phyloP scores from a whole-genome alignment of 1,140 invertebrate genomes.

The Eulimnadia texana region DNA sequence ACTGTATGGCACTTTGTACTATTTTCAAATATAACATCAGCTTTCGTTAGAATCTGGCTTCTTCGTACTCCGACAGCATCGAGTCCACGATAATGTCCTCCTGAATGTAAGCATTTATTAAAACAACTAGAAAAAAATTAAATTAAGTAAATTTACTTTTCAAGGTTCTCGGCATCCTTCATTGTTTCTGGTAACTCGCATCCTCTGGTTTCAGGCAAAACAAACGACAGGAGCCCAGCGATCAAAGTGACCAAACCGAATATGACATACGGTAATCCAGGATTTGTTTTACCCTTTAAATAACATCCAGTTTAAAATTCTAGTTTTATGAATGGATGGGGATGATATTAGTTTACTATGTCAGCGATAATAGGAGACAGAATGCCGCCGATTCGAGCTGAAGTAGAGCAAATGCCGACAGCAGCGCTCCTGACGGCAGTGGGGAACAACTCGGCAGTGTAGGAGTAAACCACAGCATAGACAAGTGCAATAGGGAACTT shows the following conservation, averaged over 20 bases:
- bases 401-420: slow-evolving; percentile 12
- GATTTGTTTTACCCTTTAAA: background rate
- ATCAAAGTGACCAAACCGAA: slow-evolving; percentile 21
- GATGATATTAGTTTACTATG: background rate
- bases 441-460: slow-evolving; percentile 17
- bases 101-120: too few species aligned
- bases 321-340: background rate
- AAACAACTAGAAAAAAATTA: too few species aligned
- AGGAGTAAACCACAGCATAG: slow-evolving; percentile 28
- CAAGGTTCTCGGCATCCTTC: slow-evolving; percentile 21
- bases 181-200: slow-evolving; percentile 23
- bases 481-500: slow-evolving; percentile 30
- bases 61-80: too few species aligned
- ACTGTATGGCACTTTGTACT: too few species aligned
- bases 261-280: slow-evolving; percentile 11
- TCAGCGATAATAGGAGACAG: slow-evolving; percentile 16
- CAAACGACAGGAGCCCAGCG: slow-evolving; percentile 15
- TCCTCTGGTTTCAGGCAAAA: slow-evolving; percentile 23
- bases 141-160: slow-evolving; percentile 16
- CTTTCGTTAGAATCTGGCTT: too few species aligned
- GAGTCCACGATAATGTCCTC: too few species aligned
- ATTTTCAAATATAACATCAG: too few species aligned
- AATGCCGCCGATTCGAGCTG: slow-evolving; percentile 10
- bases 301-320: background rate
- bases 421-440: slow-evolving; percentile 13